A percentile compares a stretch with the other conserved stretches of the same genome.
These are phyloP conservation scores for Lasiurus borealis DNA, from an alignment of 2,113 vertebrate genomes.

Conservation along the genomic window DNA sequence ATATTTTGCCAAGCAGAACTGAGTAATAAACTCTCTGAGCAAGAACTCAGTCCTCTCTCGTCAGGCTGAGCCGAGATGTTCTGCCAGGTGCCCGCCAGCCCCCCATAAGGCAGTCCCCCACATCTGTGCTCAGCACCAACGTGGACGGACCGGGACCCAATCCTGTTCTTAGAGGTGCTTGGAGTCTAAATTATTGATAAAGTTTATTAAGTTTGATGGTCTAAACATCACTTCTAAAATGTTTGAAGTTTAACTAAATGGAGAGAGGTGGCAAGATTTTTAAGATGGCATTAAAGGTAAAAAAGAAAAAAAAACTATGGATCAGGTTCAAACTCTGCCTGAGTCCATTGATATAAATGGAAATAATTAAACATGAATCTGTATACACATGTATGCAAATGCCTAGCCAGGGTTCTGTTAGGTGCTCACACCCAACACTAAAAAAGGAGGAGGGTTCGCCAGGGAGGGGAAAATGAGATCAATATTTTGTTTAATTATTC, in stretches of 20 bases:
- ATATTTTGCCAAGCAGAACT: background rate
- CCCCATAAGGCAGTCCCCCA: background rate
- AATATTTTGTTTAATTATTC: background rate
- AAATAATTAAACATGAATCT: background rate
- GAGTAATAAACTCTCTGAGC: background rate
- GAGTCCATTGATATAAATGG: background rate
- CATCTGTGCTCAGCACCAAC: accelerated
- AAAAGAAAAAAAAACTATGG: background rate
- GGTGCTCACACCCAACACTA: background rate
- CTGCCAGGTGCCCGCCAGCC: slow-evolving; percentile 18
- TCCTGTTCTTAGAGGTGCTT: background rate
- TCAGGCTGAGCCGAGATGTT: background rate
- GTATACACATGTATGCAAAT: background rate
- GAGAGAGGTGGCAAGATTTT: background rate
- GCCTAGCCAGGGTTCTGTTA: background rate
- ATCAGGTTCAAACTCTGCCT: background rate
- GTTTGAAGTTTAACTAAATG: background rate
- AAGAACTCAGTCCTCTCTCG: background rate
- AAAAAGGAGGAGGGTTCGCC: background rate
- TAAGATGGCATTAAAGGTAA: background rate
- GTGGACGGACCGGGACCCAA: background rate
- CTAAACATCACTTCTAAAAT: slow-evolving; percentile 17
- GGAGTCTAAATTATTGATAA: background rate
- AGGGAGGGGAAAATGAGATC: background rate
- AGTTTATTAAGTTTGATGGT: background rate